A percentile compares a stretch with the other conserved stretches of the same genome.
phyloP scores from a whole-genome alignment of 2,888 invertebrate species.

The Diabrotica balteata region DNA sequence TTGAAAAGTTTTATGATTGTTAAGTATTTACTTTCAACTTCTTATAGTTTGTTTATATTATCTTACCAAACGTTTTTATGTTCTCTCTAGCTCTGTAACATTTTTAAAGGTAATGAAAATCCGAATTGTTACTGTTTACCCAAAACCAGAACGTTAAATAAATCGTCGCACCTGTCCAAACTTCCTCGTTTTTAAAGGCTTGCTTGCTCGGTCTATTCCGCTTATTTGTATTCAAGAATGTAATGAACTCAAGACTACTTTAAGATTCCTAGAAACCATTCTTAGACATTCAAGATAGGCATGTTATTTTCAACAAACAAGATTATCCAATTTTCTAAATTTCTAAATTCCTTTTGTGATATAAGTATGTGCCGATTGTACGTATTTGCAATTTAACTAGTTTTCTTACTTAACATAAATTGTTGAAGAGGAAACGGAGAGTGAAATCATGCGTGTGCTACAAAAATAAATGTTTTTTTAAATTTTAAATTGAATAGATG shows the following conservation, averaged over 20 bases:
- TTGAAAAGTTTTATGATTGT: too few relatives aligned
- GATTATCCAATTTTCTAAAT: constrained; percentile 37
- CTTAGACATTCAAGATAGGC: constrained; percentile 28
- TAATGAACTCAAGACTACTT: constrained; percentile 27
- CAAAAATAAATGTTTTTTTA: not conserved
- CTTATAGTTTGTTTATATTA: too few relatives aligned
- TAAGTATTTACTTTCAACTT: too few relatives aligned
- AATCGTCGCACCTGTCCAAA: not conserved
- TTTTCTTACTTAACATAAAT: constrained; percentile 20
- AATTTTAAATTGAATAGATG: not conserved
- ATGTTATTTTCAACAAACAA: constrained; percentile 29
- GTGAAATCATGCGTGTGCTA: constrained; percentile 10
- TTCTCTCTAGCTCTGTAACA: too few relatives aligned
- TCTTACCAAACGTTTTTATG: too few relatives aligned
- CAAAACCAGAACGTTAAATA: not conserved
- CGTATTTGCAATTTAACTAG: constrained; percentile 20
- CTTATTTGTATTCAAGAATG: constrained; percentile 29
- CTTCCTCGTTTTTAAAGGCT: not conserved
- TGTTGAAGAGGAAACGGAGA: constrained; percentile 16
- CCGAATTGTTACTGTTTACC: not conserved
- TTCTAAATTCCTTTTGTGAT: constrained; percentile 34
- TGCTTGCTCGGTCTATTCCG: constrained; percentile 12
- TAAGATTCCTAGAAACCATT: constrained; percentile 31
- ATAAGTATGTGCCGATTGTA: constrained; percentile 15
- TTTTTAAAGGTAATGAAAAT: too few relatives aligned